Percentiles rank a stretch among this genome's conserved stretches.
These are phyloP conservation scores for Petrolisthes cinctipes DNA, from an alignment of 2,888 invertebrate genomes.

Conservation along the genomic window DNA sequence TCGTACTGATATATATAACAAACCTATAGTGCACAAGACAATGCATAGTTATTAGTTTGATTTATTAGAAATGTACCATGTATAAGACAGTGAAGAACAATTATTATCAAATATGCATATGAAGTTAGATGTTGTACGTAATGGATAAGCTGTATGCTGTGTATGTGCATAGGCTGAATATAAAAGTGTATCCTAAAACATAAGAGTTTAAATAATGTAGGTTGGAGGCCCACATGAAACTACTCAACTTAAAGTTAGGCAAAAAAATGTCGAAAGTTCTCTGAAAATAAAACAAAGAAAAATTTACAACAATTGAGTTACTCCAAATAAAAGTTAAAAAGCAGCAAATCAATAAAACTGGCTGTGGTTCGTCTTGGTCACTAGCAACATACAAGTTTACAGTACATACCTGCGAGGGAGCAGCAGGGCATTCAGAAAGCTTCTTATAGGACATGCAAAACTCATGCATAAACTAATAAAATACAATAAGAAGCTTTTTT, in stretches of 20 bases:
- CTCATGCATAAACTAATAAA: slow-evolving; percentile 55
- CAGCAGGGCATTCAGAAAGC: slow-evolving; percentile 58
- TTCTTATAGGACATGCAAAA: slow-evolving; percentile 51
- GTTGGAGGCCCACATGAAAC: no score
- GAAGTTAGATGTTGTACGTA: no score
- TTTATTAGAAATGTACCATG: no score
- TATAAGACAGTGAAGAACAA: no score
- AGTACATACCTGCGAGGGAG: slow-evolving; percentile 49
- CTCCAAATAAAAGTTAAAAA: slow-evolving; percentile 30
- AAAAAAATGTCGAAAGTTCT: neutral
- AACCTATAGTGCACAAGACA: no score
- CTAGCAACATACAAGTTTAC: slow-evolving; percentile 47
- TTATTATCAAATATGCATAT: no score
- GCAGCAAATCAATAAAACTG: slow-evolving; percentile 45
- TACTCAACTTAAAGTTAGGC: no score
- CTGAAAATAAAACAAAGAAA: slow-evolving; percentile 25
- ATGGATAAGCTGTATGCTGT: no score
- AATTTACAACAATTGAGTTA: slow-evolving; percentile 22
- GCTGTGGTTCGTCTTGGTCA: slow-evolving; percentile 58
- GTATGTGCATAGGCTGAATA: neutral
- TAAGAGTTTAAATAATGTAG: neutral
- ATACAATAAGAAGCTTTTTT: slow-evolving; percentile 56
- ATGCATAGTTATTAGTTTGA: no score
- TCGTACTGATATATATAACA: no score
- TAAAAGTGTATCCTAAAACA: neutral